Evolutionary conservation across 2,113 vertebrate genomes (phyloP).

Genomic region (Apistogramma diplotaenia): DNA sequence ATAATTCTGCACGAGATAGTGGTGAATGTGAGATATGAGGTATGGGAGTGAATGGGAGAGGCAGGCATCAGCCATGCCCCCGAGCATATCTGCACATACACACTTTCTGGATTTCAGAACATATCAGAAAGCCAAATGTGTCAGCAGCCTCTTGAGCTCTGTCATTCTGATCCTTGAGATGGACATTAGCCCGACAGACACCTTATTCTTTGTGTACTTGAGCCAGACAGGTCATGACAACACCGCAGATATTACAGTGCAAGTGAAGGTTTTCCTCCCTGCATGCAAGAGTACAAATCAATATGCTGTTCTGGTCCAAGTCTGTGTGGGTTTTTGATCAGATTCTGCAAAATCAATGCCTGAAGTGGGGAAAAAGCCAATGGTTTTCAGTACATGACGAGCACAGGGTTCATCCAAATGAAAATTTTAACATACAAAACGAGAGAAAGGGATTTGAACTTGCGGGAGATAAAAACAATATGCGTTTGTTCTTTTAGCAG

Average conservation of each 20-base stretch:
- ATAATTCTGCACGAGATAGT: not conserved
- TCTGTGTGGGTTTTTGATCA: not conserved
- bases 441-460: not conserved
- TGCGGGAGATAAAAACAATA: not conserved
- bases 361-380: not conserved
- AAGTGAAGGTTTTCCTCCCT: not conserved
- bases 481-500: not conserved
- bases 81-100: not conserved
- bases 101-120: conserved; percentile 3
- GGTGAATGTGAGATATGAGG: not conserved
- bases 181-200: not conserved
- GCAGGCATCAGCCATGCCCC: not conserved
- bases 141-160: not conserved
- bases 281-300: not conserved
- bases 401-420: not conserved
- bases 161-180: not conserved
- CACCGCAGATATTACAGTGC: not conserved
- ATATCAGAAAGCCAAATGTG: not conserved
- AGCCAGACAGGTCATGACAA: conserved; percentile 17
- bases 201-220: not conserved
- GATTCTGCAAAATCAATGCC: not conserved
- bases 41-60: not conserved
- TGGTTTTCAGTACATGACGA: not conserved
- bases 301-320: not conserved
- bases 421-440: not conserved